Percentiles rank a stretch among this genome's conserved stretches.
Evolutionary conservation across 1,140 invertebrate species (phyloP).

Genomic region (Zaprionus camerounensis): DNA sequence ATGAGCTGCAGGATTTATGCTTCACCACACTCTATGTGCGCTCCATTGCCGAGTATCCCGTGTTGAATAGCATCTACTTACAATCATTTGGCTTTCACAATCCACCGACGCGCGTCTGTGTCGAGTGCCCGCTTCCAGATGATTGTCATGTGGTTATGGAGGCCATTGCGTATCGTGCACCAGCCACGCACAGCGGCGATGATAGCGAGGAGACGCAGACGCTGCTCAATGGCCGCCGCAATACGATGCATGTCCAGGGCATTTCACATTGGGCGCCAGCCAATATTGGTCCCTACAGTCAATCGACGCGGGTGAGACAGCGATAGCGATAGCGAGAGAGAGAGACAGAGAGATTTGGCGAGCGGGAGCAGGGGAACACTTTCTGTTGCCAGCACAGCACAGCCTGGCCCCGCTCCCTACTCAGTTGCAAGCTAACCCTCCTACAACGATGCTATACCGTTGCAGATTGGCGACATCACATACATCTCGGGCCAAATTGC

Average conservation of each 20-base stretch:
- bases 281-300: slow-evolving; percentile 98
- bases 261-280: slow-evolving; percentile 98
- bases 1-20: slow-evolving; percentile 89
- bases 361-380: background rate
- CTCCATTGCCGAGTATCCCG: slow-evolving; percentile 91
- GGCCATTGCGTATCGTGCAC: slow-evolving; percentile 88
- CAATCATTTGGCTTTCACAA: slow-evolving; percentile 91
- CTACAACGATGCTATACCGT: background rate
- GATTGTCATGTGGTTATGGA: slow-evolving; percentile 91
- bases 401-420: too few relatives aligned
- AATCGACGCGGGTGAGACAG: slow-evolving; percentile 89
- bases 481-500: slow-evolving; percentile 96
- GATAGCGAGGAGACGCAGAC: slow-evolving; percentile 54
- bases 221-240: slow-evolving; percentile 63
- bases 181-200: slow-evolving; percentile 50
- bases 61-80: slow-evolving; percentile 91
- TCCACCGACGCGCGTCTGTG: slow-evolving; percentile 94
- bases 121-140: slow-evolving; percentile 90
- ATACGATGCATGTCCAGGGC: slow-evolving; percentile 96
- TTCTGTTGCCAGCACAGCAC: too few relatives aligned
- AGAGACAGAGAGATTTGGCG: background rate
- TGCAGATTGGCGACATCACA: slow-evolving; percentile 89
- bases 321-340: background rate
- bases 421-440: background rate
- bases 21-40: slow-evolving; percentile 92